phyloP scores from a whole-genome alignment of 64 coral and sea anemone species.

The Porites australiensis region DNA sequence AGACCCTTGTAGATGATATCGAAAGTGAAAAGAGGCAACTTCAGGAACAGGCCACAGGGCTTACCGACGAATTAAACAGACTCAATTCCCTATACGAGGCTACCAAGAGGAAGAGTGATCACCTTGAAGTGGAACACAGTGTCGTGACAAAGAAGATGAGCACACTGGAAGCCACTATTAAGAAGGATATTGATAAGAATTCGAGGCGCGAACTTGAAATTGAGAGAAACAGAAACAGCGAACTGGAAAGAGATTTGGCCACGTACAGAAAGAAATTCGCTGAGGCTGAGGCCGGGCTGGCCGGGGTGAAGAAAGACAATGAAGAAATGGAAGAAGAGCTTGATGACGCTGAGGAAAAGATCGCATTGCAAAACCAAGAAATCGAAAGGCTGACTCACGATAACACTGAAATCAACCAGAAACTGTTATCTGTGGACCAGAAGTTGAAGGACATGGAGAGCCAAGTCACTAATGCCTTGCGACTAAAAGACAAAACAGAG shows the following conservation, averaged over 20 bases:
- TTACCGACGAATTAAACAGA: conserved; percentile 71
- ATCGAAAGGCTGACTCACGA: conserved; percentile 86
- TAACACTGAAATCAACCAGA: conserved; percentile 64
- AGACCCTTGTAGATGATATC: conserved; percentile 61
- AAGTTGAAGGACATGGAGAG: conserved; percentile 79
- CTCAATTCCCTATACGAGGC: conserved; percentile 65
- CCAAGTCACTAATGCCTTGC: conserved; percentile 71
- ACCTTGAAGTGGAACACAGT: conserved; percentile 80
- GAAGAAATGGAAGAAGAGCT: conserved; percentile 85
- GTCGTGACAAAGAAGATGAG: conserved; percentile 74
- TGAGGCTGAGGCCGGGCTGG: conserved; percentile 61
- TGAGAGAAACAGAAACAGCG: conserved; percentile 59
- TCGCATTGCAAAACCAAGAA: conserved; percentile 69
- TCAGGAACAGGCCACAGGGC: conserved; percentile 60
- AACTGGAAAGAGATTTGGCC: conserved; percentile 68
- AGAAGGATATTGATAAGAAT: conserved; percentile 69
- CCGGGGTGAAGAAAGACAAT: conserved; percentile 75
- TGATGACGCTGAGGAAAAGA: conserved; percentile 78
- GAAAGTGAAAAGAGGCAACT: conserved; percentile 83
- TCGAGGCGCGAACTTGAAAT: conserved; percentile 78
- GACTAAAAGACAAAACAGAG: conserved; percentile 81
- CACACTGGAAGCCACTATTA: conserved; percentile 48
- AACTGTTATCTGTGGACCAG: conserved; percentile 53
- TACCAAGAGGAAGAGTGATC: conserved; percentile 74
- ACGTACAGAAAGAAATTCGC: conserved; percentile 73